Conservation (phyloP, 2,797 vertebrate species). For the Sarcoramphus papa region DNA sequence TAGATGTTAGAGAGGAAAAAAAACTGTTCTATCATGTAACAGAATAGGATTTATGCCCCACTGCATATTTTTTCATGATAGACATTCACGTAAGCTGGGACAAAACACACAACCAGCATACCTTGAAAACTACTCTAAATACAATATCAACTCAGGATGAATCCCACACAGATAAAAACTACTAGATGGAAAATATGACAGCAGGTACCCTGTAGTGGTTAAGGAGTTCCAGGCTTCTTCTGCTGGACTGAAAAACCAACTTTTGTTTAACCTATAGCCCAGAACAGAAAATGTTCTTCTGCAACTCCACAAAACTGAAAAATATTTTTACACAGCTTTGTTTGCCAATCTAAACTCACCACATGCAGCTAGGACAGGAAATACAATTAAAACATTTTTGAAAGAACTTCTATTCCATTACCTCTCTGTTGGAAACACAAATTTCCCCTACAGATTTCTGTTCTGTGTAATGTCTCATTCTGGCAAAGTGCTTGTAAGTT, state of each 20-base stretch:
- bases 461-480: background rate
- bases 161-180: background rate
- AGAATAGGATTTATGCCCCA: background rate
- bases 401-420: background rate
- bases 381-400: background rate
- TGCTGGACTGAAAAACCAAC: background rate
- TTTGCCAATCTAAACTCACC: background rate
- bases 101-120: background rate
- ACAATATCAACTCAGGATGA: background rate
- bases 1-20: background rate
- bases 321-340: background rate
- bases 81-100: background rate
- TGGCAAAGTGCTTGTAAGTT: background rate
- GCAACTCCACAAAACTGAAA: background rate
- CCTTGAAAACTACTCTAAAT: background rate
- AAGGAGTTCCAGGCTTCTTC: background rate
- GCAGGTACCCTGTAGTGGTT: background rate
- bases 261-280: background rate
- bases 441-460: background rate
- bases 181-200: background rate
- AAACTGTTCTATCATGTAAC: background rate
- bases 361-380: background rate
- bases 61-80: background rate
- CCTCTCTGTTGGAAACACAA: background rate
- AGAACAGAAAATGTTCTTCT: background rate